phyloP scores from a whole-genome alignment of 2,888 invertebrate species.

The Macrosiphum euphorbiae region DNA sequence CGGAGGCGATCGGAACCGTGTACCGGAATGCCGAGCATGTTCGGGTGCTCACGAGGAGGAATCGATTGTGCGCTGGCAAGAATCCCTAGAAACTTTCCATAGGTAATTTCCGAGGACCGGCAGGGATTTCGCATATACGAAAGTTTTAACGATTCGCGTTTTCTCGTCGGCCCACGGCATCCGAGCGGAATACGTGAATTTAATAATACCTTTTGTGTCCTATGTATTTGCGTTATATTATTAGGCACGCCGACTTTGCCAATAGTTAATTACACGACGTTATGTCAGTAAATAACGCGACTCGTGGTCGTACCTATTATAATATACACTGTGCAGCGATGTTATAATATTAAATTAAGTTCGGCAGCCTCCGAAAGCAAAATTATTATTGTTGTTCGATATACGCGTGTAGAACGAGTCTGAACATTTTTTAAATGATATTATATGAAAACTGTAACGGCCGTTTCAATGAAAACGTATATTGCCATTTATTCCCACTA shows the following conservation, averaged over 20 bases:
- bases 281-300: neutral
- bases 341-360: neutral
- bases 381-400: neutral
- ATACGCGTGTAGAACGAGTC: neutral
- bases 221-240: neutral
- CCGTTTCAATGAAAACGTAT: neutral
- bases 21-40: slow-evolving; percentile 31
- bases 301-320: neutral
- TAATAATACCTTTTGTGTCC: slow-evolving; percentile 10
- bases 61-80: slow-evolving; percentile 14
- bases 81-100: slow-evolving; percentile 14
- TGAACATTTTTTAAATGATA: neutral
- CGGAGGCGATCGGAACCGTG: neutral
- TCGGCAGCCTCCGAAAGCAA: neutral
- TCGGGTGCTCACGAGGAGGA: neutral
- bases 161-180: slow-evolving; percentile 4
- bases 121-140: neutral
- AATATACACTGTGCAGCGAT: neutral
- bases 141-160: slow-evolving; percentile 1
- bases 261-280: slow-evolving; percentile 10
- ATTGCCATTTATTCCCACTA: neutral
- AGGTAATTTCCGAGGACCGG: slow-evolving; percentile 6
- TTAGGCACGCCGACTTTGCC: neutral
- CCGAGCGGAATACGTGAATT: slow-evolving; percentile 2
- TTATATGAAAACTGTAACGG: neutral